Percentiles rank a stretch among this genome's conserved stretches.
Evolutionary conservation across 2,113 vertebrate genomes (phyloP).

Genomic region (Podarcis cretensis): DNA sequence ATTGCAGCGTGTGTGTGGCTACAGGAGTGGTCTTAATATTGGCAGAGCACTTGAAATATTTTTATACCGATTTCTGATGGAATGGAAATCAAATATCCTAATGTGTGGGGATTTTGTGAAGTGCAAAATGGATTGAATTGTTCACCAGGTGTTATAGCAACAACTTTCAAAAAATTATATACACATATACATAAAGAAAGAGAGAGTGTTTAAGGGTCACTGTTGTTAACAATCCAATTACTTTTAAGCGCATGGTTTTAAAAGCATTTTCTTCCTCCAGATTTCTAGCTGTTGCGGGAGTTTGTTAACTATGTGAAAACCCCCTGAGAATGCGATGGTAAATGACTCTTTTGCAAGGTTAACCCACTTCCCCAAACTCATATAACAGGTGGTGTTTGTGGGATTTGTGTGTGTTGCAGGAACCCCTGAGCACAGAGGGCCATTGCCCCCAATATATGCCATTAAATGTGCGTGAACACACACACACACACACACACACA

Average conservation of each 20-base stretch:
- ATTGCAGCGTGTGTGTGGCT: background rate
- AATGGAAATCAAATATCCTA: conserved; percentile 23
- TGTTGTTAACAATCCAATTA: background rate
- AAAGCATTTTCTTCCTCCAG: background rate
- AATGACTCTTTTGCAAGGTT: too few relatives aligned
- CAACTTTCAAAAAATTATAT: conserved; percentile 23
- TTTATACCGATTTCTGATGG: conserved; percentile 24
- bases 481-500: too few relatives aligned
- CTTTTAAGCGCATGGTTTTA: background rate
- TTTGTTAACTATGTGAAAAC: background rate
- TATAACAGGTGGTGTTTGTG: too few relatives aligned
- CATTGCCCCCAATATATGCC: too few relatives aligned
- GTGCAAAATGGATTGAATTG: conserved; percentile 21
- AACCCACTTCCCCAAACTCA: too few relatives aligned
- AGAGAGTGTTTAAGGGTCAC: background rate
- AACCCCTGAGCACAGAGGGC: too few relatives aligned
- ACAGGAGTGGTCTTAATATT: background rate
- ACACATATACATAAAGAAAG: too few relatives aligned
- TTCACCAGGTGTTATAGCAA: background rate
- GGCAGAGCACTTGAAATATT: conserved; percentile 19
- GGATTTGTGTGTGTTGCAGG: too few relatives aligned
- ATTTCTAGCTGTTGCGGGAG: background rate
- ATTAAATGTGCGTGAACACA: too few relatives aligned
- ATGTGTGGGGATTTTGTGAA: conserved; percentile 19
- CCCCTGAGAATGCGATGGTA: too few relatives aligned